Percentiles rank a stretch among this genome's conserved stretches.
These are phyloP conservation scores for Pempheris klunzingeri DNA, from an alignment of 2,797 vertebrate genomes.

Conservation along the genomic window DNA sequence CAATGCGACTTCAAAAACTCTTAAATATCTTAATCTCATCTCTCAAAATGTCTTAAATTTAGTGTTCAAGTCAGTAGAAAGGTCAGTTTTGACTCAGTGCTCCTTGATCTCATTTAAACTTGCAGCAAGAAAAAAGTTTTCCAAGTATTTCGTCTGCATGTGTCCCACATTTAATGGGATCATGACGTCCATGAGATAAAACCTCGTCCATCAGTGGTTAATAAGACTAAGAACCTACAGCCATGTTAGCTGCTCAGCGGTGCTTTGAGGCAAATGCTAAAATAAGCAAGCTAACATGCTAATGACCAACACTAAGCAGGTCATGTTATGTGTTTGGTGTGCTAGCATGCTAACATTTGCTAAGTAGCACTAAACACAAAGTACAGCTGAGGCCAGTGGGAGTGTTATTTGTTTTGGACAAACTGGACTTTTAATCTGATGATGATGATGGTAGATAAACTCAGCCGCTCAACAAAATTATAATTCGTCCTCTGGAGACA, in stretches of 20 bases:
- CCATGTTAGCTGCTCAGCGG: background rate
- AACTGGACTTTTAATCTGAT: background rate
- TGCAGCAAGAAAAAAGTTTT: background rate
- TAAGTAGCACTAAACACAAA: background rate
- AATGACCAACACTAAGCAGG: background rate
- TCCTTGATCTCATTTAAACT: background rate
- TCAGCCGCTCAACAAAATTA: background rate
- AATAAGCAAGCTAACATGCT: background rate
- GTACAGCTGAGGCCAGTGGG: no score
- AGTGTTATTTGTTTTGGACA: background rate
- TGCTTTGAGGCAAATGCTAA: background rate
- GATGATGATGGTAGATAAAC: background rate
- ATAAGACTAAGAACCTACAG: background rate
- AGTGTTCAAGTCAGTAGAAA: background rate
- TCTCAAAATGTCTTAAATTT: no score
- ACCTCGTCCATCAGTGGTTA: no score
- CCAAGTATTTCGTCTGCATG: background rate
- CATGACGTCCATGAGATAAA: background rate
- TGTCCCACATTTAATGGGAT: background rate
- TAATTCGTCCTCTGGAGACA: background rate
- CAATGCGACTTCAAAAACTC: no score
- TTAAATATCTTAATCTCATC: no score
- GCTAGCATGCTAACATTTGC: background rate
- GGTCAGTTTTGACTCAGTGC: background rate
- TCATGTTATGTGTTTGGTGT: background rate